Base-by-base conservation (phyloP, 2,888 invertebrate genomes). In the Silvanus unidentatus region DNA sequence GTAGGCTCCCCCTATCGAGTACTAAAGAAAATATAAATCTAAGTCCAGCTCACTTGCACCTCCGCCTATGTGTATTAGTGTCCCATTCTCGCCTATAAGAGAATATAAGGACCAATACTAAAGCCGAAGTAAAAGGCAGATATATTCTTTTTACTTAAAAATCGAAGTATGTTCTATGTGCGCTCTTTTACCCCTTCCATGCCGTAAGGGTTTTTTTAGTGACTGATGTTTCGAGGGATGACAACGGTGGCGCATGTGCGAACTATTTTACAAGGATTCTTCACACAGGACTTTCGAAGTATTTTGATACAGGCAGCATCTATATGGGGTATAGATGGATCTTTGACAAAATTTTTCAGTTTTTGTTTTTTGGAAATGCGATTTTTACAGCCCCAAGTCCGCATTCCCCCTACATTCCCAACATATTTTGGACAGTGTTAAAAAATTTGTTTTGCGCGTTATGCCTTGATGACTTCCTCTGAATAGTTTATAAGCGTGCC, bases 121-220 rank as follows among this genome's bases (percentile, higher is more conserved):
- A 55, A 61, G 63, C 61, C n/a, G 37, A 37, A 37, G 37, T 37
- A 37, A 66, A 68, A 68, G 65, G 64, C 65, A 60, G 63, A 69
- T 64, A 69, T 69, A 68, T 69, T 69, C 70, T 71, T 71, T 70
- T 69, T 71, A 69, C 63, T 64, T 65, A 65, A 69, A 71, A 71
- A 71, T 71, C 71, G 70, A 71, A 71, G 65, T 64, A 62, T 66
- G 63, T 56, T 66, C 64, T 67, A 53, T 53, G 53, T 52, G 55
- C 53, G 55, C 54, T 54, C 54, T 58, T 58, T 57, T 60, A 58
- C 52, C 62, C 65, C 64, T 65, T 63, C 65, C 63, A 51, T 63
- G 57, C 58, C 56, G 53, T 56, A 55, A 62, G 63, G 60, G 62
- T 65, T 64, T 65, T 64, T 55, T 59, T 59, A 57, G 61, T 63